Base-by-base conservation (phyloP, 2,888 invertebrate species). In the Hylaea fasciaria region DNA sequence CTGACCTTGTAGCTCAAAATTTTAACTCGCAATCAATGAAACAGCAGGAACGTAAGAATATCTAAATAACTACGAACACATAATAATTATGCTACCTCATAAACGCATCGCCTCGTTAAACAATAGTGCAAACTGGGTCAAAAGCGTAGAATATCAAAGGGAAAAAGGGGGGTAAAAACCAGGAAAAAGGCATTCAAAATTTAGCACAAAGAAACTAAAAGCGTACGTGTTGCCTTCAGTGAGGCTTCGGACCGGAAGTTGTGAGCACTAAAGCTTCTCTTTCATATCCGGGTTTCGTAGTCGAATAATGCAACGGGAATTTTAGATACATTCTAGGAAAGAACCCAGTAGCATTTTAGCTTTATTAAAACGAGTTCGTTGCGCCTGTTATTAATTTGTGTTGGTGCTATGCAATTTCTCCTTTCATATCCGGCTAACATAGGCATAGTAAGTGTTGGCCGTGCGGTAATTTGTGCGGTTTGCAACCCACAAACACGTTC, bases 161-260 rank as follows among this genome's bases (percentile, higher is more conserved):
- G 51, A 64, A 65, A 57, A 64, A 53, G 55, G 8, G 12, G 39
- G 16, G 22, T 22, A 22, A 22, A 22, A 22, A 22, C 22, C 22
- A 5, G 22, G 22, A 22, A 16, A 70, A 69, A 63, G 66, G 63
- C 61, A 68, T 74, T 75, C 69, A 65, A 70, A 81, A 78, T 77
- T 77, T 77, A 77, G 74, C 67, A 81, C 80, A 83, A 80, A 80
- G 80, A 79, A 80, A 75, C 75, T 76, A 78, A 81, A 78, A 80
- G 72, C 74, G 71, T 76, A 81, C 76, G 78, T 81, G 79, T 80
- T 77, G 77, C 80, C 80, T 81, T 82, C 81, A 79, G 75, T 77
- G 74, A 77, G 74, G 74, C 72, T 71, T 72, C 66, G 70, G 70
- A 60, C 71, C 78, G 80, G 82, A 80, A 77, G 78, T 74, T 74